Base-by-base conservation (phyloP, 2,113 vertebrate species). In the Pandion haliaetus region DNA sequence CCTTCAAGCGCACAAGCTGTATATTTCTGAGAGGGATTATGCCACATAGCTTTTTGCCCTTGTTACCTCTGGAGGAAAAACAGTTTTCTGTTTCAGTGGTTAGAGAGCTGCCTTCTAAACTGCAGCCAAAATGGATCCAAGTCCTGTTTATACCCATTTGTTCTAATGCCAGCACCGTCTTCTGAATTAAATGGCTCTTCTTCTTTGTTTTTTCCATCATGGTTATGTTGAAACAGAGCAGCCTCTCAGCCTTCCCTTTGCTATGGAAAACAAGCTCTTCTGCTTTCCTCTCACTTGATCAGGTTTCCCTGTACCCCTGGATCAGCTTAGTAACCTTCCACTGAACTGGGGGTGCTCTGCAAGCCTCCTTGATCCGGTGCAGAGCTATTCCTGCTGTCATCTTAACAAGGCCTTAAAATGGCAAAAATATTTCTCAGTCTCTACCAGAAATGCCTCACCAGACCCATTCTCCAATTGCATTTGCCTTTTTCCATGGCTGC, bases 211-310 rank as follows among this genome's bases (percentile, higher is more conserved):
- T 97, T 96, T 96, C 92, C 92, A 76, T 95, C 81, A 59, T 26
- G 58, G n/a, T 85, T 94, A 45, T 96, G 71, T 88, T 94, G 95
- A 90, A 95, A 97, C 66, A 96, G 87, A 88, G 71, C 73, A 91
- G 95, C 66, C 50, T 96, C 90, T 96, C 88, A 95, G 66, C n/a
- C 66, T 91, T 93, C 70, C 8, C 70, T 90, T 91, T 83, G 82
- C 81, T 88, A 5, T 73, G 96, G 90, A 96, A 97, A 96, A 96
- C 82, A 96, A 91, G 40, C 58, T 88, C 92, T 96, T 96, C 86
- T 89, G 70, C 87, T 95, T 96, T 96, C 96, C 71, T 91, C 58
- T 91, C 62, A 52, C 79, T 91, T 77, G 84, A 90, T 97, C 96
- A 93, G 54, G 74, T 95, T 97, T 96, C 95, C 45, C 29, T 76